Evolutionary conservation across 2,888 invertebrate genomes (phyloP), one percentile per base, ranked within the genome.

Genomic region (Dynastes maya): DNA sequence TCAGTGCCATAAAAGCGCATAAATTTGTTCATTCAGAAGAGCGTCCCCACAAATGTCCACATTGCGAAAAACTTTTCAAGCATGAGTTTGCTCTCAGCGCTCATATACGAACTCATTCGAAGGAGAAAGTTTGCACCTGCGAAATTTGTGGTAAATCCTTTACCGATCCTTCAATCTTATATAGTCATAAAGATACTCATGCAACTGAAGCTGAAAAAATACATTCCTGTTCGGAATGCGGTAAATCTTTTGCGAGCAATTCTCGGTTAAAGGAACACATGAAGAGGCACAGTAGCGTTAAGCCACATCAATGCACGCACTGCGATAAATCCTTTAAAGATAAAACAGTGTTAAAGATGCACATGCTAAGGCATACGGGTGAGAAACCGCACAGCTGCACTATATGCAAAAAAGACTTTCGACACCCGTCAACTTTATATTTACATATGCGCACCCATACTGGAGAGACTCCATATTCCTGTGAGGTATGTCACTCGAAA

Each of bases 401-500:
- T 11, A 32, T 70, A 2, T 70, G 70, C 16, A 29, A 29, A 6
- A 70, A 70, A 8, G 5, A 4, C 27, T 70, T 70, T 13, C 16
- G 70, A 8, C 70, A 70, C 1, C 27, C 70, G 2, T 27, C 70
- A 1, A 29, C 70, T 8, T 29, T 70, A 2, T 51, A 70, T 53
- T 8, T 40, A 27, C 70, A 70, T 29, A 70, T 13, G 70, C 51
- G 70, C 9, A 53, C 40, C 13, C 70, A 70, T 32, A 70, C 70
- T 3, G 70, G 70, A 1, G 70, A 70, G 51, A 70, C 70, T 27
- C 70, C 70, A n/a, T 70, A 53, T 53, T 13, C 51, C 1, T 70
- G 70, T 13, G 29, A 51, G 11, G 3, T 70, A 1, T 70, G 70
- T 53, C 70, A 13, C 4, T 27, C 70, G 11, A 27, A 51, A 13